Percentiles rank a stretch among this genome's conserved stretches.
Conservation (phyloP, 2,797 vertebrate genomes). For the Balearica regulorum region DNA sequence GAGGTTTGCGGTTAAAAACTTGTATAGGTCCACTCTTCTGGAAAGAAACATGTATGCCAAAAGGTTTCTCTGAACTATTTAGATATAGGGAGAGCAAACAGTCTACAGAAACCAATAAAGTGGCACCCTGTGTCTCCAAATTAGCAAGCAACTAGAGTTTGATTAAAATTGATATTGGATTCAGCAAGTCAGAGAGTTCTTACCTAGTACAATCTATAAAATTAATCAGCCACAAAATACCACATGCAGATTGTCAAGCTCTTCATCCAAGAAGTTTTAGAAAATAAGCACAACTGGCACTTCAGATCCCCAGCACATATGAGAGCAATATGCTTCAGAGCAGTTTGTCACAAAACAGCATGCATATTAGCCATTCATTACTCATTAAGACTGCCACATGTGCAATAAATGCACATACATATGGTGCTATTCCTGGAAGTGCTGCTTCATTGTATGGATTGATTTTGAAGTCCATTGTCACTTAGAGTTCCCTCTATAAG, state of each 20-base stretch:
- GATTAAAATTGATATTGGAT: conserved; percentile 39
- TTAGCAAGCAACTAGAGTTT: conserved; percentile 1
- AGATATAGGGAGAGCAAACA: neutral
- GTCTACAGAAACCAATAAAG: neutral
- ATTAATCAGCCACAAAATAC: conserved; percentile 12
- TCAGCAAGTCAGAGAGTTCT: neutral
- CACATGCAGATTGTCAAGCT: neutral
- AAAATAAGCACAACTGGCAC: neutral
- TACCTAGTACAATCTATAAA: conserved; percentile 20
- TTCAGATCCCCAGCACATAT: neutral
- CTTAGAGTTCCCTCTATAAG: neutral
- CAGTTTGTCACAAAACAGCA: neutral
- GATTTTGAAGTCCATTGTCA: neutral
- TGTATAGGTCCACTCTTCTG: neutral
- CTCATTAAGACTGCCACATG: neutral
- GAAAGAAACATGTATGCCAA: neutral
- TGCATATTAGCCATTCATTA: neutral
- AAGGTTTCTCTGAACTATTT: neutral
- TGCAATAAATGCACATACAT: neutral
- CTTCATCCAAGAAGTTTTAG: neutral
- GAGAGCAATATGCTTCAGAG: neutral
- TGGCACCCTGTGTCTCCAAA: neutral
- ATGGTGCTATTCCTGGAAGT: neutral
- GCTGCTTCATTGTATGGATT: neutral
- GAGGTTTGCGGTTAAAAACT: neutral